Base-by-base conservation (phyloP, 1,140 invertebrate genomes). In the Trialeurodes vaporariorum region DNA sequence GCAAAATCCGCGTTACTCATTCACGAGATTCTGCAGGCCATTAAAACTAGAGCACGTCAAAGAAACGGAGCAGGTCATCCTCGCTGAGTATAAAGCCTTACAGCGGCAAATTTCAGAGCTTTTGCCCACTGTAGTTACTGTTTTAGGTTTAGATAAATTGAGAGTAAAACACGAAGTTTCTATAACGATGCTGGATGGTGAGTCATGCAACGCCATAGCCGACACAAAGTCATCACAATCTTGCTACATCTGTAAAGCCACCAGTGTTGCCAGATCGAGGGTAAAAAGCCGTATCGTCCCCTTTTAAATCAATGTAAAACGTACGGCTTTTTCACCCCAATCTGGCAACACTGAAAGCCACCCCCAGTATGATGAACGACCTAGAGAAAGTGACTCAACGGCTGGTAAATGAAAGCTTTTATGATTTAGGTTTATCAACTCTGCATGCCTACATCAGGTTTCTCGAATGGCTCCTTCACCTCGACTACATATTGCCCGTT, bases 401-500 rank as follows among this genome's bases (percentile, higher is more conserved):
- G 11, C 11, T 58, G 5, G 63, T 68, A 60, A 62, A 68, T 40
- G 59, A 49, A n/a, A 58, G 34, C 21, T 27, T 66, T 23, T 40
- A 67, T 67, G 24, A 25, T 61, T 60, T 66, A 17, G 66, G 60
- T 27, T 24, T 67, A n/a, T 67, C 60, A 63, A 23, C 69, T 22
- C 63, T 70, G 17, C 69, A 70, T 63, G 21, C 69, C 1, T 68
- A 64, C 64, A 70, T 70, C 21, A 64, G 67, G n/a, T 68, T 62
- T 23, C 63, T 69, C 27, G 69, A 70, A 49, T 69, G 60, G 26
- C 34, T 65, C 1, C 26, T 70, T 1, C 61, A 66, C 27, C 27
- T 68, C 27, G 65, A 63, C 1, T 63, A 70, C 23, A 67, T 62
- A 61, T 61, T 68, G 11, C 63, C 68, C 22, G 65, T 70, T 21